Percentiles rank a stretch among this genome's conserved stretches.
These are phyloP conservation scores for Centropyge bicolor DNA, from an alignment of 2,797 vertebrate genomes.

Conservation along the genomic window DNA sequence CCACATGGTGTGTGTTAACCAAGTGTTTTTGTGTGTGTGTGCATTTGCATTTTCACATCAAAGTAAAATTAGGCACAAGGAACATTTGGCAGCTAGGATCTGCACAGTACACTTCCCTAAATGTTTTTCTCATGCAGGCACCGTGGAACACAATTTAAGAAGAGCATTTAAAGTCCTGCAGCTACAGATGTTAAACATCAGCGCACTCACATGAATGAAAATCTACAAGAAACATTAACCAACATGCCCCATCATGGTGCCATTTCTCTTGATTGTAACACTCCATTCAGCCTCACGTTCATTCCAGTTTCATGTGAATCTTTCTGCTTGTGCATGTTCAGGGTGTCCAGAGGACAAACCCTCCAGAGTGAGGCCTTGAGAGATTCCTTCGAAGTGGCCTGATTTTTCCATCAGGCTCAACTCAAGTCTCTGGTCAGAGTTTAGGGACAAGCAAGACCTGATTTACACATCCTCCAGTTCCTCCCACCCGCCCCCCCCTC, in stretches of 20 bases:
- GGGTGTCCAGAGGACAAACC: slow-evolving; percentile 59
- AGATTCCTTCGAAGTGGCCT: slow-evolving; percentile 66
- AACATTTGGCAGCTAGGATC: slow-evolving; percentile 29
- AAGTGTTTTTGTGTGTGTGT: slow-evolving; percentile 35
- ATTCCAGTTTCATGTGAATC: slow-evolving; percentile 17
- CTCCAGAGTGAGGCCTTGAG: slow-evolving; percentile 47
- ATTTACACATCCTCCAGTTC: slow-evolving; percentile 67
- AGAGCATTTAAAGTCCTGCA: slow-evolving; percentile 1
- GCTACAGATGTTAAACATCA: slow-evolving; percentile 45
- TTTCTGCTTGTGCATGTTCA: slow-evolving; percentile 53
- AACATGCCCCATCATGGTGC: slow-evolving; percentile 12
- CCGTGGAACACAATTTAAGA: slow-evolving; percentile 1
- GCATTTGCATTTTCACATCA: slow-evolving; percentile 51
- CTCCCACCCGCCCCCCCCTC: slow-evolving; percentile 43
- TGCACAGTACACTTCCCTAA: slow-evolving; percentile 10
- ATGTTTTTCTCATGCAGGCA: slow-evolving; percentile 17
- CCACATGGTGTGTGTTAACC: slow-evolving; percentile 76
- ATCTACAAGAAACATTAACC: slow-evolving; percentile 29
- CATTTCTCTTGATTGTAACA: slow-evolving; percentile 26
- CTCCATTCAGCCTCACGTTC: slow-evolving; percentile 4
- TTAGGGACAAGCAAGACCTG: slow-evolving; percentile 55
- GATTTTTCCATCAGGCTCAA: slow-evolving; percentile 77
- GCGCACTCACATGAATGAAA: neutral
- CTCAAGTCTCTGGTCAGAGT: slow-evolving; percentile 60
- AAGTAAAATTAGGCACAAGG: slow-evolving; percentile 30